phyloP scores from a whole-genome alignment of 2,113 vertebrate species.

The Microcebus murinus region DNA sequence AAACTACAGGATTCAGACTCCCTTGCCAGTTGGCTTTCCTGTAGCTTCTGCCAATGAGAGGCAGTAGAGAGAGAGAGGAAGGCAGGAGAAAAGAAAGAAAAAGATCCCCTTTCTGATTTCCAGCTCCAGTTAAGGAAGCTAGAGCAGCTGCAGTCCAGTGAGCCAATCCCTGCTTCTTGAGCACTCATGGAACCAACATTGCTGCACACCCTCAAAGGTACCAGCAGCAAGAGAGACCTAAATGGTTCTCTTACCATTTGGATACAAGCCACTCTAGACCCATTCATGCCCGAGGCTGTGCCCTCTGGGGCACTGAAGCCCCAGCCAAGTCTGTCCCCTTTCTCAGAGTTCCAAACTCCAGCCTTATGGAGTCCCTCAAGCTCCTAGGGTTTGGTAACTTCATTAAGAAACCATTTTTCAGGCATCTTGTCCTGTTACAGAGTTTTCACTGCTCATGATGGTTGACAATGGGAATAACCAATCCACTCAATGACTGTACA shows the following conservation, averaged over 20 bases:
- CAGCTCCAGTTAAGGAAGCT: background rate
- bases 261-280: background rate
- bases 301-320: background rate
- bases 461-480: background rate
- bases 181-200: fast-evolving
- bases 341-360: background rate
- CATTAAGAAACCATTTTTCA: background rate
- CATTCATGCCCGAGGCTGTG: background rate
- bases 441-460: background rate
- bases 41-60: background rate
- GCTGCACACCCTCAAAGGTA: background rate
- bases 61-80: background rate
- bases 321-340: background rate
- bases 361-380: fast-evolving
- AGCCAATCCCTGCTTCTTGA: background rate
- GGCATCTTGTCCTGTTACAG: background rate
- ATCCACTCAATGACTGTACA: background rate
- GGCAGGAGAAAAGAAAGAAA: background rate
- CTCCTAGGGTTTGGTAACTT: background rate
- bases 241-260: background rate
- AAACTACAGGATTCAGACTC: background rate
- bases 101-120: background rate
- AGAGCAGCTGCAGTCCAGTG: background rate
- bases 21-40: background rate
- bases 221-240: background rate